A percentile compares a stretch with the other conserved stretches of the same genome.
phyloP scores from a whole-genome alignment of 2,888 invertebrate genomes.

The Tachina grossa region DNA sequence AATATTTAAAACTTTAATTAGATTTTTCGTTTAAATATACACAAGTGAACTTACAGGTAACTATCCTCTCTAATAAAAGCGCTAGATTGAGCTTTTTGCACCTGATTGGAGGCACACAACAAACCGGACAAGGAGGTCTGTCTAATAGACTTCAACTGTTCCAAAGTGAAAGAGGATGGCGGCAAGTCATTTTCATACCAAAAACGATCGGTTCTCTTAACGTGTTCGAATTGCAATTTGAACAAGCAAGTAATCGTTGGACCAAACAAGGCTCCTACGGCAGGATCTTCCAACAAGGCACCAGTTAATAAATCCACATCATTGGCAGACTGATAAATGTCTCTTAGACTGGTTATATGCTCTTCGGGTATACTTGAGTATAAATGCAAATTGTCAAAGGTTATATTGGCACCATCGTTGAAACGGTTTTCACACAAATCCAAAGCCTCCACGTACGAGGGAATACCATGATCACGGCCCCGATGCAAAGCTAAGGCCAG shows the following conservation, averaged over 20 bases:
- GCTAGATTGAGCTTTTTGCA: constrained; percentile 91
- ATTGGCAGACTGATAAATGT: constrained; percentile 88
- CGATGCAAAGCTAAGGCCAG: constrained; percentile 85
- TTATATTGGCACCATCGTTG: constrained; percentile 75
- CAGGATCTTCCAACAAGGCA: constrained; percentile 91
- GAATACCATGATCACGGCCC: constrained; percentile 91
- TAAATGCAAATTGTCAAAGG: constrained; percentile 77
- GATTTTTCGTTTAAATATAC: neutral
- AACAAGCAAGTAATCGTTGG: constrained; percentile 94
- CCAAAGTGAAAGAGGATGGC: constrained; percentile 90
- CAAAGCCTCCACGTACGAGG: constrained; percentile 88
- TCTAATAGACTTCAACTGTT: constrained; percentile 91
- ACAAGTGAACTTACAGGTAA: constrained; percentile 87
- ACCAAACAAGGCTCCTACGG: constrained; percentile 92
- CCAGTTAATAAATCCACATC: constrained; percentile 94
- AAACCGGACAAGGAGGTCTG: constrained; percentile 91
- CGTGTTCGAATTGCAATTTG: constrained; percentile 90
- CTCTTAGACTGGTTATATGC: constrained; percentile 86
- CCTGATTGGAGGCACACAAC: constrained; percentile 88
- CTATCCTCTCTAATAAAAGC: constrained; percentile 93
- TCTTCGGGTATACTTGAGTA: constrained; percentile 82
- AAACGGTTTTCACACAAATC: constrained; percentile 85
- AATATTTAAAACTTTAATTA: neutral
- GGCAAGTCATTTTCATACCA: constrained; percentile 98
- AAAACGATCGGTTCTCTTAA: constrained; percentile 94